Base-by-base conservation (phyloP, 92 coral and sea anemone species). In the Zoanthus sociatus region DNA sequence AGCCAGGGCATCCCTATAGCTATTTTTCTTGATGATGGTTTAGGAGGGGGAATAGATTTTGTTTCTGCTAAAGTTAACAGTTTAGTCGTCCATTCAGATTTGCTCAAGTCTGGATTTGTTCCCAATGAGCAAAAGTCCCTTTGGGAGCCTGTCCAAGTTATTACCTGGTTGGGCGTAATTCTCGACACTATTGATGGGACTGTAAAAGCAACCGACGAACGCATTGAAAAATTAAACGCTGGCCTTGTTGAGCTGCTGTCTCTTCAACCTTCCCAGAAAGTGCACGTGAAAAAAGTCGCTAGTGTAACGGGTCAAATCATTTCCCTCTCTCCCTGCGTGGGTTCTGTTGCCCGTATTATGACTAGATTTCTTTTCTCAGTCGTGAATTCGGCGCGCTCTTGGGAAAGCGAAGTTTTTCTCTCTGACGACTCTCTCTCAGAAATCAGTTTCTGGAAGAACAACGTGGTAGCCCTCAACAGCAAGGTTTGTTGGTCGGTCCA, bases 361-460 rank as follows among this genome's bases (percentile, higher is more conserved):
- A 55, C 72, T 31, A 83, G 87, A 83, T 64, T 42, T 67, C 61
- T 83, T 68, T 83, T 68, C 21, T 44, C 77, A 44, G 87, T 68
- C 17, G 77, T 83, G 61, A 83, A 83, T 37, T 69, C 77, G 16
- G 77, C 83, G 10, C 45, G 11, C 0, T 90, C 93, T 67, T 90
- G 90, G 93, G 51, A 74, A 14, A 72, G 87, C 54, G 33, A 17
- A 7, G 87, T 90, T 21, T 20, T 15, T 12, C 18, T 90, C 6
- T 78, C 87, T 2, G 55, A 46, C 6, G 83, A 83, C 7, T 37
- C 85, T 20, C 18, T 33, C 14, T 15, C 31, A 6, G 93, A 91
- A 76, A 33, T 92, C 9, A 13, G 18, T 9, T 90, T 87, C 68
- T 92, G 93, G 93, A 55, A 17, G 7, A 47, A 66, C 0, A 87